phyloP scores from a whole-genome alignment of 1,140 invertebrate species.

The Magallana gigas region DNA sequence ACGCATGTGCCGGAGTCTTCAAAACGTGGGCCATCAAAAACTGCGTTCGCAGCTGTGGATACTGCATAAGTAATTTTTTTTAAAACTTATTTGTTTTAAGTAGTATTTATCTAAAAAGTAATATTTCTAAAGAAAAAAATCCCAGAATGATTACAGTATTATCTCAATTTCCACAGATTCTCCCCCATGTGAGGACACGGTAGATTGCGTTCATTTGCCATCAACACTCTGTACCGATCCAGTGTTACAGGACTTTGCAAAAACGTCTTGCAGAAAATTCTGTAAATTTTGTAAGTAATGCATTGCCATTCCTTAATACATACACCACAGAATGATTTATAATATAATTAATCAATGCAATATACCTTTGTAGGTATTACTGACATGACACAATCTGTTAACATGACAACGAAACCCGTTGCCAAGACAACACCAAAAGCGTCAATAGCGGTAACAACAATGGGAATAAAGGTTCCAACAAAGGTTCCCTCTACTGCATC shows the following conservation, averaged over 20 bases:
- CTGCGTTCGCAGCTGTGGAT: constrained; percentile 42
- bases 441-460: neutral
- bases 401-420: neutral
- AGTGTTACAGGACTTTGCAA: neutral
- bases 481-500: neutral
- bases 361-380: neutral
- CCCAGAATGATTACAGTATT: neutral
- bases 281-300: constrained; percentile 41
- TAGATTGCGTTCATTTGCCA: constrained; percentile 32
- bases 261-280: constrained; percentile 42
- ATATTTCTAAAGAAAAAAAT: neutral
- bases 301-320: too few species aligned
- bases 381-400: neutral
- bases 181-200: constrained; percentile 30
- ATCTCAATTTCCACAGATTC: neutral
- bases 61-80: constrained; percentile 36
- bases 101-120: too few species aligned
- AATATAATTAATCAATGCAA: too few species aligned
- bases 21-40: constrained; percentile 43
- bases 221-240: constrained; percentile 24
- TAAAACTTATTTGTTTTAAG: neutral
- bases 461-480: neutral
- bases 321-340: too few species aligned
- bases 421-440: neutral
- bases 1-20: constrained; percentile 42